Percentiles rank a stretch among this genome's conserved stretches.
Conservation (phyloP, 1,140 invertebrate genomes). For the Drosophila cardini region DNA sequence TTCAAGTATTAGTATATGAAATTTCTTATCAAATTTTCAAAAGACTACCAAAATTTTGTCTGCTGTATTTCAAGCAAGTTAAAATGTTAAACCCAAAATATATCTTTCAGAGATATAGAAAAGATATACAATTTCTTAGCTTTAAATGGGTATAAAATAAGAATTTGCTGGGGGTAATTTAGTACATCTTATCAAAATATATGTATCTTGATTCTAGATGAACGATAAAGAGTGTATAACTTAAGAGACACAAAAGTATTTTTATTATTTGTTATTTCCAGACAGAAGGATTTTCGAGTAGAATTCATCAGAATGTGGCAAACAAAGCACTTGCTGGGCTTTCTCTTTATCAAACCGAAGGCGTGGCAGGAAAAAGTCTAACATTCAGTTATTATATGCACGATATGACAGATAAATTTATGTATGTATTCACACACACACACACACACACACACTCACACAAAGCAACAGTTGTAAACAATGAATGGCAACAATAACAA, state of each 20-base stretch:
- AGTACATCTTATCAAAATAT: neutral
- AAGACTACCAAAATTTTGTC: too few relatives aligned
- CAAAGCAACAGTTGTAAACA: conserved; percentile 75
- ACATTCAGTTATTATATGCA: conserved; percentile 6
- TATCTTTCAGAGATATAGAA: neutral
- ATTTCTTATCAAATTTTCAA: too few relatives aligned
- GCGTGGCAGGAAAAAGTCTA: conserved; percentile 23
- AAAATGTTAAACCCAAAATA: too few relatives aligned
- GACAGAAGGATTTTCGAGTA: neutral
- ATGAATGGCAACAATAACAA: conserved; percentile 57
- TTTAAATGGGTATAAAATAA: neutral
- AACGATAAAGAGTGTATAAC: conserved; percentile 1
- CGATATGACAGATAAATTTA: conserved; percentile 52
- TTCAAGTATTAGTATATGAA: neutral
- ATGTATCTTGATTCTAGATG: neutral
- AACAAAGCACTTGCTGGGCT: conserved; percentile 27
- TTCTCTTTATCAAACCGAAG: conserved; percentile 68
- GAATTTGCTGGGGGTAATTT: neutral
- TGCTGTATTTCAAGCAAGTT: too few relatives aligned
- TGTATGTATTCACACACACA: conserved; percentile 19
- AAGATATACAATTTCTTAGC: neutral
- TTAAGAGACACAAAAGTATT: neutral
- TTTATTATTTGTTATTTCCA: neutral
- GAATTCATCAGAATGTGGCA: neutral
- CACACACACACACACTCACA: conserved; percentile 23